Evolutionary conservation across 2,888 invertebrate genomes (phyloP).

Genomic region (Chrysolina oricalcia): DNA sequence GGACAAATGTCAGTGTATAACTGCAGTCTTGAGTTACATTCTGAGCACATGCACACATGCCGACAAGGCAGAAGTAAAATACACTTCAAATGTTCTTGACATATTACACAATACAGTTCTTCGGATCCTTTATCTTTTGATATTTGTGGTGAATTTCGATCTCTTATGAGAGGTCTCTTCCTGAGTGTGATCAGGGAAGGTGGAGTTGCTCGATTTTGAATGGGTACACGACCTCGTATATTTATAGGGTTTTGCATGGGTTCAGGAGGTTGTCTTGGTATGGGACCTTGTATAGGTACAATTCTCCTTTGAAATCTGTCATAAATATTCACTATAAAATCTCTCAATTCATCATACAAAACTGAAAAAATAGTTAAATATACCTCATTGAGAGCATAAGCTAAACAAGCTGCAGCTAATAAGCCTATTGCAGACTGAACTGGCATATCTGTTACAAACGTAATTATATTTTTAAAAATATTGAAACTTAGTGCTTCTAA

Average conservation of each 20-base stretch:
- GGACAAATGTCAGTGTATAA: conserved; percentile 74
- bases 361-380: conserved; percentile 55
- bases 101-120: conserved; percentile 74
- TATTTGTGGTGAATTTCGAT: conserved; percentile 3
- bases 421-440: conserved; percentile 63
- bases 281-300: not conserved
- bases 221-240: not conserved
- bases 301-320: conserved; percentile 34
- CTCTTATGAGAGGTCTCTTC: conserved; percentile 26
- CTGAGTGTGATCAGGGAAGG: not conserved
- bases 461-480: conserved; percentile 39
- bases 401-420: conserved; percentile 58
- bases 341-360: conserved; percentile 44
- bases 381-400: conserved; percentile 62
- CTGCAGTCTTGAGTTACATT: conserved; percentile 73
- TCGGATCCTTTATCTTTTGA: conserved; percentile 39
- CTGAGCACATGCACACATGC: conserved; percentile 75
- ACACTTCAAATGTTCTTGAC: conserved; percentile 75
- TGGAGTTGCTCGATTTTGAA: not conserved
- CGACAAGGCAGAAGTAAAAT: conserved; percentile 75
- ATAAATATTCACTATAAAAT: conserved; percentile 29
- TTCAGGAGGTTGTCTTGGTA: no score
- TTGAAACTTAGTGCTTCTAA: conserved; percentile 39
- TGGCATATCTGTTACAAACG: conserved; percentile 65
- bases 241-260: no score